A percentile compares a stretch with the other conserved stretches of the same genome.
phyloP scores from a whole-genome alignment of 2,888 invertebrate genomes.

The Oligia latruncula region DNA sequence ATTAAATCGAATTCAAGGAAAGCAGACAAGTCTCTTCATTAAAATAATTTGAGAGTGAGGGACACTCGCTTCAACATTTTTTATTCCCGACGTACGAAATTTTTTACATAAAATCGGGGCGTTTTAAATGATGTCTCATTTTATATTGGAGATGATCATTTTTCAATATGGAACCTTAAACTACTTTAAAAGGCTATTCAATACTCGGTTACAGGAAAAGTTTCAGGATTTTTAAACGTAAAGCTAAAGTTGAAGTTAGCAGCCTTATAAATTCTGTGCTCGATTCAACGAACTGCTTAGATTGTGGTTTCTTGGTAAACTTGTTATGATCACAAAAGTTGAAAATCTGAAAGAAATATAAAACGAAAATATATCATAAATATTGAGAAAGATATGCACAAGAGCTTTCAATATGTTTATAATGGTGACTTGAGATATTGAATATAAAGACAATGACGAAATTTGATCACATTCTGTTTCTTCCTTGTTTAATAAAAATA shows the following conservation, averaged over 20 bases:
- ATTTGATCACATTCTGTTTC: not conserved
- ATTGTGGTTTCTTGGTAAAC: slow-evolving; percentile 32
- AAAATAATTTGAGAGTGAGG: slow-evolving; percentile 53
- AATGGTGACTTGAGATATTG: not conserved
- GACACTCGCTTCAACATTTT: slow-evolving; percentile 32
- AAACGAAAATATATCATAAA: not conserved
- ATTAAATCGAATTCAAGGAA: slow-evolving; percentile 42
- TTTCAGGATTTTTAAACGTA: slow-evolving; percentile 24
- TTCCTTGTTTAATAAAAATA: not conserved
- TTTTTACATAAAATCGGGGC: not conserved
- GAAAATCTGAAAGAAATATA: slow-evolving; percentile 2
- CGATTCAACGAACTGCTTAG: slow-evolving; percentile 27
- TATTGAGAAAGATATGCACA: no score
- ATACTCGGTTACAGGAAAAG: slow-evolving; percentile 5
- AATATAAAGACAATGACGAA: not conserved
- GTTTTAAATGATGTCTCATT: slow-evolving; percentile 20
- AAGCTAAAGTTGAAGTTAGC: slow-evolving; percentile 23
- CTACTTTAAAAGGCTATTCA: not conserved
- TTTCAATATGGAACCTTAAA: not conserved
- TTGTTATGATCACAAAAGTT: slow-evolving; percentile 29
- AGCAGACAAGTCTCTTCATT: slow-evolving; percentile 47
- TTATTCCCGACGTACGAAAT: not conserved
- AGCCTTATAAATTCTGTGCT: slow-evolving; percentile 47
- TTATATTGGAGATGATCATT: not conserved
- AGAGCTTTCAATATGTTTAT: not conserved